Percentiles rank a stretch among this genome's conserved stretches.
These are phyloP conservation scores for Urocolius indicus DNA, from an alignment of 2,113 vertebrate genomes.

Conservation along the genomic window DNA sequence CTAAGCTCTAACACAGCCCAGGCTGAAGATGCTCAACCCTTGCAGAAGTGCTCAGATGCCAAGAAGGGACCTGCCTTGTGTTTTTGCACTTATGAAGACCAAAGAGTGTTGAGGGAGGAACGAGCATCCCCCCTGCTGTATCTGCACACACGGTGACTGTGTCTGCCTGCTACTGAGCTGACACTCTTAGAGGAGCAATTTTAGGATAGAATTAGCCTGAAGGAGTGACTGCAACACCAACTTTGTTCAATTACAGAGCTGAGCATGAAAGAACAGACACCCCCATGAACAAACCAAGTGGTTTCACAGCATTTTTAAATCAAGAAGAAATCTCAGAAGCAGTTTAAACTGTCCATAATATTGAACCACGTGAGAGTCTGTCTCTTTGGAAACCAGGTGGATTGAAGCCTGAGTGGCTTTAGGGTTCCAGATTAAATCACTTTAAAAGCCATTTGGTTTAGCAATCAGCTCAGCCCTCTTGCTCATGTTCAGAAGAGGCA, in stretches of 20 bases:
- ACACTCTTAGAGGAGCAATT: background rate
- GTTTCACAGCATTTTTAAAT: background rate
- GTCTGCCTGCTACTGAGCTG: background rate
- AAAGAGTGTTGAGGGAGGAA: background rate
- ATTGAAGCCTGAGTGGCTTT: background rate
- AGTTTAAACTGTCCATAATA: background rate
- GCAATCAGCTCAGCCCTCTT: background rate
- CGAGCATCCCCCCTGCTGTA: no score
- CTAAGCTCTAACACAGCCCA: background rate
- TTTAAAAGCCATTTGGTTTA: background rate
- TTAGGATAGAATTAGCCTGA: background rate
- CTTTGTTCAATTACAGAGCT: background rate
- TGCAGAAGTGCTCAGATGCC: background rate
- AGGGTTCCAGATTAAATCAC: background rate
- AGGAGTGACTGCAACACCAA: background rate
- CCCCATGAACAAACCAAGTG: rapidly evolving
- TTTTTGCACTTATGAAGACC: background rate
- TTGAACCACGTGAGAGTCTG: background rate
- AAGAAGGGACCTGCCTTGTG: background rate
- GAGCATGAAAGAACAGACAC: background rate
- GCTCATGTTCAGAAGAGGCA: rapidly evolving
- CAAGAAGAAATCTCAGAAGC: background rate
- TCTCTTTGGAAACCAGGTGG: background rate
- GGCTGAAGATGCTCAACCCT: background rate
- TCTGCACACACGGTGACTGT: background rate